Percentiles rank a stretch among this genome's conserved stretches.
phyloP scores from a whole-genome alignment of 2,888 invertebrate genomes.

The Baronia brevicornis region DNA sequence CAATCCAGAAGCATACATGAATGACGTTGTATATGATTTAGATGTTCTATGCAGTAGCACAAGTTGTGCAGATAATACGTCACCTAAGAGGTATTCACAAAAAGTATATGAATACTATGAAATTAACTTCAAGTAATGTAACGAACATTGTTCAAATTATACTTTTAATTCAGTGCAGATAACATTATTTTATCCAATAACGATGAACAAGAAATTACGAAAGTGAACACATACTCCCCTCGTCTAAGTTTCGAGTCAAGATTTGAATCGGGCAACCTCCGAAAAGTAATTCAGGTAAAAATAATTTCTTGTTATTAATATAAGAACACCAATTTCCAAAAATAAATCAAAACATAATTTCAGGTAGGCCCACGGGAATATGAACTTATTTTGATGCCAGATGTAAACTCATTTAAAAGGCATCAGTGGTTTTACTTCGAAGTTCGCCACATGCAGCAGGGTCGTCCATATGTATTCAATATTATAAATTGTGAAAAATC shows the following conservation, averaged over 20 bases:
- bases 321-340: neutral
- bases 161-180: conserved; percentile 56
- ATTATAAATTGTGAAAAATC: conserved; percentile 91
- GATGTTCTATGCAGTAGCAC: conserved; percentile 58
- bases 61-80: conserved; percentile 27
- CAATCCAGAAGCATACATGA: conserved; percentile 74
- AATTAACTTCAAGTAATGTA: too few species aligned
- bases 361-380: conserved; percentile 86
- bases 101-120: too few species aligned
- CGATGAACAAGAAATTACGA: conserved; percentile 67
- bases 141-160: too few species aligned
- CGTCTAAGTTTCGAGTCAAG: conserved; percentile 85
- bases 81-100: conserved; percentile 59
- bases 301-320: neutral
- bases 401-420: conserved; percentile 85
- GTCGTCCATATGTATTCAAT: conserved; percentile 85
- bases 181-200: conserved; percentile 52
- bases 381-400: conserved; percentile 87
- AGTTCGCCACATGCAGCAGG: conserved; percentile 84
- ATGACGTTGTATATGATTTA: conserved; percentile 82
- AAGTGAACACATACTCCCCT: conserved; percentile 51
- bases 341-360: conserved; percentile 26
- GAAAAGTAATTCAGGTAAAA: conserved; percentile 84
- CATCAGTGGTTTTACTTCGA: conserved; percentile 95
- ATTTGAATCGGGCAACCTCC: conserved; percentile 90